These are phyloP conservation scores for Scaptomyza pallida DNA, from an alignment of 1,140 invertebrate genomes.

Conservation along the genomic window DNA sequence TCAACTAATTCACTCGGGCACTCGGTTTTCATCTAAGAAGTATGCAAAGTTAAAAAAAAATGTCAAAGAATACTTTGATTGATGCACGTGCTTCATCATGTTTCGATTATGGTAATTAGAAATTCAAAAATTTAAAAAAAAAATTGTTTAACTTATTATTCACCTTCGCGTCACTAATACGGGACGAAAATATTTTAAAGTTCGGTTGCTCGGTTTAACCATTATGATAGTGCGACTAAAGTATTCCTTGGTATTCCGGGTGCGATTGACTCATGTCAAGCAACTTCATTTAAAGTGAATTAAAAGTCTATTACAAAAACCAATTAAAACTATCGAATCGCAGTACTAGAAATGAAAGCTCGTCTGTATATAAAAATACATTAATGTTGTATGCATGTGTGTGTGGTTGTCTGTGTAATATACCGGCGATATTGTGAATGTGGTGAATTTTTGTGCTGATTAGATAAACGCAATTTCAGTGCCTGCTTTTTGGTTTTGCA, in stretches of 20 bases:
- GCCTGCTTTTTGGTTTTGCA: constrained; percentile 58
- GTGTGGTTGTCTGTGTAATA: constrained; percentile 14
- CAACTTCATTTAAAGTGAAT: constrained; percentile 6
- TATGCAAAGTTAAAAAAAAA: background rate
- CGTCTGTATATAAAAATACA: constrained; percentile 4
- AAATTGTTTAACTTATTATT: constrained; percentile 27
- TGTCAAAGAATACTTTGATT: background rate
- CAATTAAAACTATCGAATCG: background rate
- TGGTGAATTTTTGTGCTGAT: constrained; percentile 48
- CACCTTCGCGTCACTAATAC: constrained; percentile 61
- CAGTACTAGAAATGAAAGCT: background rate
- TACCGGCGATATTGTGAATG: constrained; percentile 33
- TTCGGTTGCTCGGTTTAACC: constrained; percentile 60
- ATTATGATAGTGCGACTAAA: constrained; percentile 46
- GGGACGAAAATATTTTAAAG: constrained; percentile 63
- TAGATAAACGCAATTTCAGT: constrained; percentile 66
- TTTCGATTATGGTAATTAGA: background rate
- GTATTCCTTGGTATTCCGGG: constrained; percentile 1
- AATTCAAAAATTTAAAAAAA: background rate
- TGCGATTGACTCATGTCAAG: constrained; percentile 10
- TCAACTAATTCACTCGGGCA: too few relatives aligned
- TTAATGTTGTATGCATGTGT: background rate
- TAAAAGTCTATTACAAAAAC: constrained; percentile 4
- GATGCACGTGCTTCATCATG: background rate
- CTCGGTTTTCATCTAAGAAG: too few relatives aligned